These are phyloP conservation scores for Alviniconcha strummeri DNA, from an alignment of 2,888 invertebrate species.

Conservation along the genomic window DNA sequence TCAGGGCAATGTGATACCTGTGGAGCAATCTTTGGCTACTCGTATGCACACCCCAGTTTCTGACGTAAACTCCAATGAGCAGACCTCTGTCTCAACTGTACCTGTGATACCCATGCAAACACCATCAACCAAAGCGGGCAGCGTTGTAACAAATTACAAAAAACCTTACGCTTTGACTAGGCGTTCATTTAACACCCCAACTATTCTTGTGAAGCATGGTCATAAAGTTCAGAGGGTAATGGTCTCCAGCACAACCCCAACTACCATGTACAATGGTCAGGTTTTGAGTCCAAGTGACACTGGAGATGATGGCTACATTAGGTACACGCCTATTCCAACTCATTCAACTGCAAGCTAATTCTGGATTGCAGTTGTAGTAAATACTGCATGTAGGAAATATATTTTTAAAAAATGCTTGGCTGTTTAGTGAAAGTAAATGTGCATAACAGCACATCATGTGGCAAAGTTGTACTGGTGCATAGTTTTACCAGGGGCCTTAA, in stretches of 20 bases:
- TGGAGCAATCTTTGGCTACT: constrained; percentile 57
- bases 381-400: too few species aligned
- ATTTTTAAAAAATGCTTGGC: too few species aligned
- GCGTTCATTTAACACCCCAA: constrained; percentile 60
- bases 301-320: constrained; percentile 44
- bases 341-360: constrained; percentile 17
- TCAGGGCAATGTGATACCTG: constrained; percentile 66
- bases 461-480: too few species aligned
- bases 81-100: constrained; percentile 48
- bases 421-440: too few species aligned
- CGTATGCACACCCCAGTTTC: constrained; percentile 50
- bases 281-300: constrained; percentile 42
- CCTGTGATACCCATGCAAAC: constrained; percentile 48
- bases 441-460: too few species aligned
- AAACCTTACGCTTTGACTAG: constrained; percentile 54
- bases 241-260: constrained; percentile 56
- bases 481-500: too few species aligned
- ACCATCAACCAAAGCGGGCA: constrained; percentile 47
- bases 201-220: constrained; percentile 65
- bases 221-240: constrained; percentile 67
- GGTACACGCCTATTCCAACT: constrained; percentile 40
- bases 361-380: too few species aligned
- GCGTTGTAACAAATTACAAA: constrained; percentile 53
- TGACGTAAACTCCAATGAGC: constrained; percentile 45
- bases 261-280: constrained; percentile 45